A percentile compares a stretch with the other conserved stretches of the same genome.
Evolutionary conservation across 1,140 invertebrate genomes (phyloP).

Genomic region (Aphelenchoides fujianensis): DNA sequence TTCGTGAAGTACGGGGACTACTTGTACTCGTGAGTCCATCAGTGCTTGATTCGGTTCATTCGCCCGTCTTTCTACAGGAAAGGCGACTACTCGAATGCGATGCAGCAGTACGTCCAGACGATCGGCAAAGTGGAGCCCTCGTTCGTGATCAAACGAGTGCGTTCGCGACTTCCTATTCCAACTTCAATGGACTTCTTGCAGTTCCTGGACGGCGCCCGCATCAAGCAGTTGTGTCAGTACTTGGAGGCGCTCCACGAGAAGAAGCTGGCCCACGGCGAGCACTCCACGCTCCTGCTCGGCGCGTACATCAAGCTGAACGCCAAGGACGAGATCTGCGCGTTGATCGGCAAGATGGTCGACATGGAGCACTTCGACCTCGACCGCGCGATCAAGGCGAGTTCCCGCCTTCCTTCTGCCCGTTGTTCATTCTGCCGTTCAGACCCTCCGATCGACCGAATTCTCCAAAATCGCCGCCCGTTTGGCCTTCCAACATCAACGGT

Average conservation of each 20-base stretch:
- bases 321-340: conserved; percentile 42
- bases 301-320: conserved; percentile 50
- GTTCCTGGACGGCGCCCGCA: conserved; percentile 53
- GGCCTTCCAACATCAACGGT: conserved; percentile 28
- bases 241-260: conserved; percentile 51
- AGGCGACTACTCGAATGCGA: conserved; percentile 58
- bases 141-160: conserved; percentile 57
- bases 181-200: no score
- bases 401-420: not conserved
- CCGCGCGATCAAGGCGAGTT: conserved; percentile 45
- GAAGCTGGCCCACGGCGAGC: conserved; percentile 46
- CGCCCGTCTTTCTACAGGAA: conserved; percentile 55
- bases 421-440: conserved; percentile 32
- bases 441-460: conserved; percentile 43
- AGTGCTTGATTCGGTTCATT: conserved; percentile 20
- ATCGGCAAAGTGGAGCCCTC: conserved; percentile 59
- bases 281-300: conserved; percentile 53
- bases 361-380: conserved; percentile 39
- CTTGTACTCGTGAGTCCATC: conserved; percentile 49
- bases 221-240: conserved; percentile 52
- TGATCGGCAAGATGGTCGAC: conserved; percentile 41
- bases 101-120: conserved; percentile 57
- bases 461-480: conserved; percentile 40
- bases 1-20: conserved; percentile 60
- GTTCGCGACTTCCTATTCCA: conserved; percentile 17